Evolutionary conservation across 30 jellyfish, hydroid and myxozoan genomes (phyloP), one percentile per base, ranked within the genome.

Genomic region (Pelagia noctiluca): DNA sequence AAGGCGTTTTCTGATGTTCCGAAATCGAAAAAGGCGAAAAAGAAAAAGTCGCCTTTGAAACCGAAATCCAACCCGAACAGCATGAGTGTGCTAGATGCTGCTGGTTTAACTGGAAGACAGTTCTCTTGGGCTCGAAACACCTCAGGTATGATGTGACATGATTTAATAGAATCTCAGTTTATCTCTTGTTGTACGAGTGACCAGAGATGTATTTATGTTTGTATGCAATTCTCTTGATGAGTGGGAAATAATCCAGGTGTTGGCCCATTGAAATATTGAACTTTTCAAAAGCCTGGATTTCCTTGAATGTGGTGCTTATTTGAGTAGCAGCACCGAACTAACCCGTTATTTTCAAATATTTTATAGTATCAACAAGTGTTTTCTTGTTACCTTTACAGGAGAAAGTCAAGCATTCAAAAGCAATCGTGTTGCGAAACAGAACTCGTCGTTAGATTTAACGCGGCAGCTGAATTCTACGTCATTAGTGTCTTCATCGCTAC

Each of bases 1-100:
- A 85, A 80, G 76, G 93, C 96, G 16, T 60, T 87, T 35, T 77
- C 98, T 19, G 80, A 75, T 35, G 90, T 86, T 35, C 87, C 96
- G 18, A 93, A 75, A 42, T 25, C 94, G 3, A 91, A 85, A 65
- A 78, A 79, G 61, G 62, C 72, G 24, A 75, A 71, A 64, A 88
- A 81, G 54, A 88, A 88, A 78, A 79, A 61, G 50, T 33, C 63
- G 26, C 31, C 75, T 28, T 80, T 37, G 50, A 53, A 70, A 28
- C 29, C 53, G 50, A 53, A 70, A 28, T 29, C 83, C 48, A 63
- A 68, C 11, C 74, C 88, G 35, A 86, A 86, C 30, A 82, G 94
- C 37, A 42, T 87, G 91, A 93, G 87, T 82, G 98, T 95, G 24
- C 75, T 93, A n/a, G 96, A 97, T 34, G 98, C 98, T 3, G 98